phyloP scores from a whole-genome alignment of 2,888 invertebrate species.

The Tetramorium bicarinatum region DNA sequence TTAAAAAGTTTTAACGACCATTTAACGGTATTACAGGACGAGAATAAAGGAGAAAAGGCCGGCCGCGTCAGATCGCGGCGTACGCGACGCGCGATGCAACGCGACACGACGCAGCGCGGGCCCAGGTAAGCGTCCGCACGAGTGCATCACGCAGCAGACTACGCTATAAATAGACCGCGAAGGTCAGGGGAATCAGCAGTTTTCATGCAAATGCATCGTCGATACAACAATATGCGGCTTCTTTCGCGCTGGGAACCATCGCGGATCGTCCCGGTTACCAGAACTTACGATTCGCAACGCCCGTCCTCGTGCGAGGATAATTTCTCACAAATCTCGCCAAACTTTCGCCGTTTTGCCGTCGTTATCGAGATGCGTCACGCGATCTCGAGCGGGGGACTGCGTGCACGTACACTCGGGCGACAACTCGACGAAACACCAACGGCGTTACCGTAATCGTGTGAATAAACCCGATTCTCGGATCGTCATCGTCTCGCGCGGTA shows the following conservation, averaged over 20 bases:
- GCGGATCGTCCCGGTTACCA: slow-evolving; percentile 30
- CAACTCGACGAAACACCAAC: background rate
- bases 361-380: background rate
- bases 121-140: slow-evolving; percentile 78
- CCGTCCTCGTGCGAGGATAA: background rate
- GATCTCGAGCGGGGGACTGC: background rate
- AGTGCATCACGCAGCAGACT: slow-evolving; percentile 80
- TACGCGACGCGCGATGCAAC: slow-evolving; percentile 55
- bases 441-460: slow-evolving; percentile 11
- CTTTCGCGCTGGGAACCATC: slow-evolving; percentile 73
- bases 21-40: background rate
- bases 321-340: background rate
- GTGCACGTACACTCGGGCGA: background rate
- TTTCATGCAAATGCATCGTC: slow-evolving; percentile 84
- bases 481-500: slow-evolving; percentile 63
- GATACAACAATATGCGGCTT: slow-evolving; percentile 83
- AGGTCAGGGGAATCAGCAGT: slow-evolving; percentile 85
- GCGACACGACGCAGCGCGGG: slow-evolving; percentile 49
- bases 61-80: slow-evolving; percentile 38
- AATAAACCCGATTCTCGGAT: slow-evolving; percentile 59
- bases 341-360: background rate
- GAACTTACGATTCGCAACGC: background rate
- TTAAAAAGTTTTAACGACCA: slow-evolving; percentile 28
- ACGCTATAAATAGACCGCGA: slow-evolving; percentile 84
- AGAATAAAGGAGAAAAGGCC: slow-evolving; percentile 29